Evolutionary conservation across 2,888 invertebrate species (phyloP).

Genomic region (Xanthia icteritia): DNA sequence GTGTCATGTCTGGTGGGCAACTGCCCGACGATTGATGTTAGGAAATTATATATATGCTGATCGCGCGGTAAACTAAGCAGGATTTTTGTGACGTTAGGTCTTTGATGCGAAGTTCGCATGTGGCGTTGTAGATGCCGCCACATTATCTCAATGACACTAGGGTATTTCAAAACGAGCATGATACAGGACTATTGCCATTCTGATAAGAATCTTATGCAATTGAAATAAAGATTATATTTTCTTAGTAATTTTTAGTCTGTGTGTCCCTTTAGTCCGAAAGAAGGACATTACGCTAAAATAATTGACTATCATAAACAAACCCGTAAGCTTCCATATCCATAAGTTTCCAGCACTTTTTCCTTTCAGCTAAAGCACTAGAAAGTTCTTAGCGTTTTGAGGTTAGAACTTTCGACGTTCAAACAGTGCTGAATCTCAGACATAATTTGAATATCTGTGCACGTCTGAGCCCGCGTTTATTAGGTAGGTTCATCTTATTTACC

Average conservation of each 20-base stretch:
- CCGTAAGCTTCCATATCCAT: background rate
- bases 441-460: constrained; percentile 64
- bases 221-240: no score
- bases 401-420: background rate
- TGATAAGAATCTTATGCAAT: background rate
- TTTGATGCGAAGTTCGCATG: no score
- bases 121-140: no score
- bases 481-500: constrained; percentile 60
- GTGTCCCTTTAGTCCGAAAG: background rate
- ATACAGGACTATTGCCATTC: background rate
- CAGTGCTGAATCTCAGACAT: background rate
- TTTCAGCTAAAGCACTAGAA: background rate
- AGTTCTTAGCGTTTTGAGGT: background rate
- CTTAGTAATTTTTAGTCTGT: background rate
- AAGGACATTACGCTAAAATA: background rate
- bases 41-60: no score
- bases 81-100: no score
- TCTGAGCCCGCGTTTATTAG: constrained; percentile 77
- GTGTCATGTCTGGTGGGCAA: no score
- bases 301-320: background rate
- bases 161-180: background rate
- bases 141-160: background rate
- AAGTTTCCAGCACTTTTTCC: background rate
- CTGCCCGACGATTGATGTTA: no score
- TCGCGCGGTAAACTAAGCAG: no score